phyloP scores from a whole-genome alignment of 1,140 invertebrate species.

The Formica selysi region DNA sequence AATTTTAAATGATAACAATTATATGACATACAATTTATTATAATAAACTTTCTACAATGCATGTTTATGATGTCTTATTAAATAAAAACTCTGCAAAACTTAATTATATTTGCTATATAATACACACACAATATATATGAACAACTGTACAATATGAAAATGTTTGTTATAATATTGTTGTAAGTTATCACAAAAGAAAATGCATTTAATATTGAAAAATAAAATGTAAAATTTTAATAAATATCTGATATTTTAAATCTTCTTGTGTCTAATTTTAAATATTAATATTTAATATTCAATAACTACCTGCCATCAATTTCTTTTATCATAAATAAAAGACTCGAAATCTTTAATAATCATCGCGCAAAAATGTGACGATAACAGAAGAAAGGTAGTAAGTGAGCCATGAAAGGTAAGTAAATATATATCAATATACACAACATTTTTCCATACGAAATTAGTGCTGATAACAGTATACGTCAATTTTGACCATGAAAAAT shows the following conservation, averaged over 20 bases:
- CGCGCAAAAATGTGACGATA: neutral
- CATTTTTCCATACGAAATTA: slow-evolving; percentile 38
- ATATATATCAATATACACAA: neutral
- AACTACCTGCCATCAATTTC: neutral
- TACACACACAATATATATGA: neutral
- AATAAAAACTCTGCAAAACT: neutral
- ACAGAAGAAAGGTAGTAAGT: neutral
- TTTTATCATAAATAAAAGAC: neutral
- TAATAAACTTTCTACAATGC: neutral
- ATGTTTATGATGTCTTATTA: neutral
- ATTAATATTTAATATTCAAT: neutral
- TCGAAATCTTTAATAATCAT: neutral
- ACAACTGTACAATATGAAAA: no score
- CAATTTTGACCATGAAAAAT: slow-evolving; percentile 21
- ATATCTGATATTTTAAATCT: neutral
- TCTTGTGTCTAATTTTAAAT: neutral
- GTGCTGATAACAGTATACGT: slow-evolving; percentile 30
- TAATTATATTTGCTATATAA: neutral
- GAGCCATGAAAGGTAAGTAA: neutral
- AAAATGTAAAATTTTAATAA: neutral
- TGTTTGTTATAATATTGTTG: no score
- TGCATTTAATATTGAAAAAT: slow-evolving; percentile 13
- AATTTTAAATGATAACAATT: neutral
- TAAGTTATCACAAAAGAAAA: neutral
- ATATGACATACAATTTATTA: neutral